Base-by-base conservation (phyloP, 2,888 invertebrate species). In the Seira ritae region DNA sequence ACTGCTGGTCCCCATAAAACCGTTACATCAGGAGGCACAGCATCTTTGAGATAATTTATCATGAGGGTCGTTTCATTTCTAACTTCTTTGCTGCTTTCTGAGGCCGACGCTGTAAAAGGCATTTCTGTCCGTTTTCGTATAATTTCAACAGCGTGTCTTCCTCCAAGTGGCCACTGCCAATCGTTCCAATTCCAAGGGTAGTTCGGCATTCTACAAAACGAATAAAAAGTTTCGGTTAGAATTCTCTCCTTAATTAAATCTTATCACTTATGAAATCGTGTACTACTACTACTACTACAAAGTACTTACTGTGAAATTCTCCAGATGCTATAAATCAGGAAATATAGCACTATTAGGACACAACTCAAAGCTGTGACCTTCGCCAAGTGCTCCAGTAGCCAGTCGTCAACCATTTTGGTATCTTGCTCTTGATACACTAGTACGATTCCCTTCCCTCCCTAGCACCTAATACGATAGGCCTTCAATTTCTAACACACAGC, bases 1-100 rank as follows among this genome's bases (percentile, higher is more conserved):
- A 80, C 83, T 23, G 83, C 77, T 4, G 87, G 83, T 1, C 85
- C 87, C 88, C 88, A 88, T 42, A 86, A 68, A 1, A 86, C 75
- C 19, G 85, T 85, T 8, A 88, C 75, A 15, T 71, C 65, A 2
- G 85, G 81, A 12, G 62, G 50, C 8, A 12, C 65, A 17, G 23
- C 72, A 0, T 73, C 75, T 24, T 78, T 77, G 22, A 77, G 66
- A 37, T 76, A 82, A 42, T 66, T 84, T 31, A 87, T 24, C 20
- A 78, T 83, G 23, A 87, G 83, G 1, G 72, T 77, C 12, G 82
- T 80, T 10, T 50, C 19, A 23, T 83, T 69, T n/a, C 73, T 15
- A 4, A 77, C 72, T 20, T 80, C 76, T 0, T 24, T 75, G 17
- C 62, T n/a, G 1, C 84, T 85, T 10, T 80, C 80, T 8, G 8